Base-by-base conservation (phyloP, 2,888 invertebrate genomes). In the Acleris sparsana region DNA sequence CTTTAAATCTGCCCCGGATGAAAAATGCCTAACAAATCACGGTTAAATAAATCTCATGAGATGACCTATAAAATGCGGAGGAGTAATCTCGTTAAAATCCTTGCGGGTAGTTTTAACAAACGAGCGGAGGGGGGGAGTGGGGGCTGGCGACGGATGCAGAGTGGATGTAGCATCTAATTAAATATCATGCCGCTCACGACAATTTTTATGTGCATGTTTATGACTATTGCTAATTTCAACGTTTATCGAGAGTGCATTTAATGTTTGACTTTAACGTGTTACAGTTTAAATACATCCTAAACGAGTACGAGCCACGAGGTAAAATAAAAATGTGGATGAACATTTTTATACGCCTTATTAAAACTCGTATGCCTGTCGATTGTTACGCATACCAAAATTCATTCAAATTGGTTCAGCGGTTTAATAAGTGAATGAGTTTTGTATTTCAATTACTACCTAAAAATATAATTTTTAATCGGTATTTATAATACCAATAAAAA, bases 81-180 rank as follows among this genome's bases (percentile, higher is more conserved):
- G 76, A 82, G 85, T 86, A 87, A 89, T 89, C 86, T 86, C 86
- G 87, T 90, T 88, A 88, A 88, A 90, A 85, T 85, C 85, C 82
- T 86, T 83, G 86, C 83, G 87, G 85, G 84, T 89, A 89, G 88
- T 87, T 87, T 83, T 78, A 80, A 84, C 82, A 82, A 83, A 80
- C 80, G 75, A 77, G 69, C 58, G 76, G 60, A 67, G 68, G 68
- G 68, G 62, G 68, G 44, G 64, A 25, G 49, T 68, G 68, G 74
- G 68, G 63, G 69, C 51, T 69, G 65, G 71, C 66, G 71, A 64
- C 61, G 69, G 68, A 63, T 71, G 63, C 67, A 73, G 73, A 71
- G 74, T 76, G 76, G 80, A 77, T 82, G 83, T 82, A 83, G 79
- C 79, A 84, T 84, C 85, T 89, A 90, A 90, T 90, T 88, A 90